Evolutionary conservation across 2,888 invertebrate species (phyloP), one percentile per base, ranked within the genome.

Genomic region (Exephanes ischioxanthus): DNA sequence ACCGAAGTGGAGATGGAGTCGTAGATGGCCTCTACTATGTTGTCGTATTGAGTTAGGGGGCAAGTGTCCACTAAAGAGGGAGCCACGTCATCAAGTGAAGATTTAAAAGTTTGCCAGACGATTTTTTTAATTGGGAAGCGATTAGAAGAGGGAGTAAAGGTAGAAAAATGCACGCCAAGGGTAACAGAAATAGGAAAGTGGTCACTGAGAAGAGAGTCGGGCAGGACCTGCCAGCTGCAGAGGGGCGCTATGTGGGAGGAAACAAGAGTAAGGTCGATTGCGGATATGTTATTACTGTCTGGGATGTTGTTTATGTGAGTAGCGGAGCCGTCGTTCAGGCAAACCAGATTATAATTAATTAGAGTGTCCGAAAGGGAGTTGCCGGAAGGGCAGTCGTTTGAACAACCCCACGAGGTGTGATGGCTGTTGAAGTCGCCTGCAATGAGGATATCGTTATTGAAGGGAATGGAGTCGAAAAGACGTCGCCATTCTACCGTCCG

Each of bases 401-500:
- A 14, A 16, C 76, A 81, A 0, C 70, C 70, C 76, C 76, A 82
- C 2, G 76, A 77, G 0, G 16, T 14, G 22, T 66, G 55, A 30
- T 77, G 71, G 7, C 77, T 45, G 16, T 80, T 73, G 5, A 82
- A 82, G 22, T 81, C 76, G 0, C 53, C 76, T 19, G 37, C 76
- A 6, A 77, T 53, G 11, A 66, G 33, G 19, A 67, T 14, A 14
- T 72, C 72, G 0, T 19, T 7, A 0, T 2, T 16, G 9, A 16
- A 5, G 0, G 1, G 19, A n/a, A 71, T 26, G 0, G 72, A 53
- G n/a, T 80, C 37, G n/a, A 80, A 80, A 11, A 71, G 3, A 45
- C 0, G 14, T 4, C 7, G 37, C 6, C 9, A 37, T 7, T 33
- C 33, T 33, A 33, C 0, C 3, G 33, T 0, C 0, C 5, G 33